These are phyloP conservation scores for Otolemur garnettii DNA, from an alignment of 2,113 vertebrate species.

Conservation along the genomic window DNA sequence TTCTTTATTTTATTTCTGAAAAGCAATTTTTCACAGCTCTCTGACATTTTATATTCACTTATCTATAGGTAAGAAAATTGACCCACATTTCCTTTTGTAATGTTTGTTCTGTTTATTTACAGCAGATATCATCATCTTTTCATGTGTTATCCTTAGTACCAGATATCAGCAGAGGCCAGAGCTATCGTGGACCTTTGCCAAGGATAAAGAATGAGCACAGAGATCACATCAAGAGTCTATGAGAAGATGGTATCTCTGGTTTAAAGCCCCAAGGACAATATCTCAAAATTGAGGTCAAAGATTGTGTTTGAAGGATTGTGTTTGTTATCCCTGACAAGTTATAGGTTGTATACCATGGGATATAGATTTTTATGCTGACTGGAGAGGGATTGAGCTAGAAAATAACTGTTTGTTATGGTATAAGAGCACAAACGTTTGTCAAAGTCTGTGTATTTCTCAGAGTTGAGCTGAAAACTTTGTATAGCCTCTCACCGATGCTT, in stretches of 20 bases:
- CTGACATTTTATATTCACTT: not conserved
- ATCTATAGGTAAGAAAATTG: not conserved
- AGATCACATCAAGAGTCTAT: not conserved
- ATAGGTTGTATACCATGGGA: not conserved
- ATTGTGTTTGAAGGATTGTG: slow-evolving; percentile 20
- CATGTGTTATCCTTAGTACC: not conserved
- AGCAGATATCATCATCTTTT: not conserved
- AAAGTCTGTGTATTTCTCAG: not conserved
- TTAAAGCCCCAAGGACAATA: not conserved
- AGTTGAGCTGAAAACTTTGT: not conserved
- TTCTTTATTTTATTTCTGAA: slow-evolving; percentile 7
- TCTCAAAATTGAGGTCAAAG: not conserved
- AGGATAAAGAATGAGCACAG: not conserved
- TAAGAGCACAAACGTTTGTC: not conserved
- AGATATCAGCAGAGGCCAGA: slow-evolving; percentile 7
- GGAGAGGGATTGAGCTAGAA: not conserved
- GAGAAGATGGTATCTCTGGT: not conserved
- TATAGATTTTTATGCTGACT: not conserved
- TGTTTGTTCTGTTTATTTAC: not conserved
- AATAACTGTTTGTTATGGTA: not conserved
- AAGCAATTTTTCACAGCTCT: not conserved
- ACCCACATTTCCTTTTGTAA: slow-evolving; percentile 32
- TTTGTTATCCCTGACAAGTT: slow-evolving; percentile 26
- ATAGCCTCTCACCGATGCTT: not conserved
- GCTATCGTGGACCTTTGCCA: not conserved